Evolutionary conservation across 2,797 vertebrate species (phyloP).

Genomic region (Periophthalmus magnuspinnatus): DNA sequence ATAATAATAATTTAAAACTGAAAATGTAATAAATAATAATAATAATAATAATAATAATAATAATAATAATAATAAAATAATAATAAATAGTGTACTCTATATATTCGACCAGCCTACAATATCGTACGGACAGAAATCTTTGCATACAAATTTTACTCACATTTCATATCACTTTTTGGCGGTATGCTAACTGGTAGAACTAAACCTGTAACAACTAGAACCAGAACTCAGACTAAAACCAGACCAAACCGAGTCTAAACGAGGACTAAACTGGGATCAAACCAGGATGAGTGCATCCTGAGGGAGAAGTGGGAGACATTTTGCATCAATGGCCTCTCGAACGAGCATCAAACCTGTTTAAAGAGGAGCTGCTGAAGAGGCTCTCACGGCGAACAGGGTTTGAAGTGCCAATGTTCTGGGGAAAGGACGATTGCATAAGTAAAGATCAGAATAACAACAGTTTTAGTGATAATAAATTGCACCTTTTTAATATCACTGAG

Average conservation of each 20-base stretch:
- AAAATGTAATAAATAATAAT: too few relatives aligned
- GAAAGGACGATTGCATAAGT: background rate
- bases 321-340: slow-evolving; percentile 7
- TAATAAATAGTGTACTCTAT: too few relatives aligned
- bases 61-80: too few relatives aligned
- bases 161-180: too few relatives aligned
- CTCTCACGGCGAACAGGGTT: background rate
- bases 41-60: too few relatives aligned
- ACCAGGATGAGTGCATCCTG: background rate
- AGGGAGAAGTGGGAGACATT: background rate
- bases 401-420: background rate
- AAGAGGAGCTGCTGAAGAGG: background rate
- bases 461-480: background rate
- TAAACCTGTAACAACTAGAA: background rate
- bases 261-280: background rate
- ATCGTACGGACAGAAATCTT: too few relatives aligned
- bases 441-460: background rate
- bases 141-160: too few relatives aligned
- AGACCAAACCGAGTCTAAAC: background rate
- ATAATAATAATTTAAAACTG: too few relatives aligned
- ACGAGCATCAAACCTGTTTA: background rate
- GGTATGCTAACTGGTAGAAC: too few relatives aligned
- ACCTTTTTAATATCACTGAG: too few relatives aligned
- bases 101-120: too few relatives aligned
- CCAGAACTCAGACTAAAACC: background rate